Evolutionary conservation across 2,797 vertebrate genomes (phyloP).

Genomic region (Paratrypauchen microcephalus): DNA sequence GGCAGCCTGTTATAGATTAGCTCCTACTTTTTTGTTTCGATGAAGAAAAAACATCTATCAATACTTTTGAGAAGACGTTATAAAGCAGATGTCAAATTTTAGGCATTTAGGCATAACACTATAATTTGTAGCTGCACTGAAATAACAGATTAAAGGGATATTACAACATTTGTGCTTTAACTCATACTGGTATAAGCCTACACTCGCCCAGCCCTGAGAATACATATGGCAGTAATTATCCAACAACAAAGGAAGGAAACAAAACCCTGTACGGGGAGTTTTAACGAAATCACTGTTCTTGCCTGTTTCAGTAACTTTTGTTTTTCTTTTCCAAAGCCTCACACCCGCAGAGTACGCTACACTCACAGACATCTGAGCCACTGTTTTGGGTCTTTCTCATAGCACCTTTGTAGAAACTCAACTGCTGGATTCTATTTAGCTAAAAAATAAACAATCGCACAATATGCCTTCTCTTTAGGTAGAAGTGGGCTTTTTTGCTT

Average conservation of each 20-base stretch:
- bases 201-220: conserved; percentile 21
- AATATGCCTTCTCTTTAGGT: conserved; percentile 47
- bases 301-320: conserved; percentile 38
- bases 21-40: too few species aligned
- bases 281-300: conserved; percentile 42
- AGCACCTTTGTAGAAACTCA: conserved; percentile 28
- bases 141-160: conserved; percentile 7
- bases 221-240: conserved; percentile 56
- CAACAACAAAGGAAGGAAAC: conserved; percentile 39
- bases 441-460: conserved; percentile 60
- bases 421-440: conserved; percentile 35
- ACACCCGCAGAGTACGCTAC: conserved; percentile 24
- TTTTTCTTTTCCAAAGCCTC: conserved; percentile 49
- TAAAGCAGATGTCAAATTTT: background rate
- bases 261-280: conserved; percentile 32
- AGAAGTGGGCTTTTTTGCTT: conserved; percentile 25
- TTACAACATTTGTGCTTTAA: background rate
- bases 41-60: background rate
- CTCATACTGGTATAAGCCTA: conserved; percentile 2
- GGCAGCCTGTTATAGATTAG: too few species aligned
- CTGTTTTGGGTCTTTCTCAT: conserved; percentile 46
- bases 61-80: background rate
- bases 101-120: background rate
- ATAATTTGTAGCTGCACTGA: conserved; percentile 2
- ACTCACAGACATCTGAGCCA: conserved; percentile 42